A percentile compares a stretch with the other conserved stretches of the same genome.
Evolutionary conservation across 2,113 vertebrate species (phyloP).

Genomic region (Tachycineta bicolor): DNA sequence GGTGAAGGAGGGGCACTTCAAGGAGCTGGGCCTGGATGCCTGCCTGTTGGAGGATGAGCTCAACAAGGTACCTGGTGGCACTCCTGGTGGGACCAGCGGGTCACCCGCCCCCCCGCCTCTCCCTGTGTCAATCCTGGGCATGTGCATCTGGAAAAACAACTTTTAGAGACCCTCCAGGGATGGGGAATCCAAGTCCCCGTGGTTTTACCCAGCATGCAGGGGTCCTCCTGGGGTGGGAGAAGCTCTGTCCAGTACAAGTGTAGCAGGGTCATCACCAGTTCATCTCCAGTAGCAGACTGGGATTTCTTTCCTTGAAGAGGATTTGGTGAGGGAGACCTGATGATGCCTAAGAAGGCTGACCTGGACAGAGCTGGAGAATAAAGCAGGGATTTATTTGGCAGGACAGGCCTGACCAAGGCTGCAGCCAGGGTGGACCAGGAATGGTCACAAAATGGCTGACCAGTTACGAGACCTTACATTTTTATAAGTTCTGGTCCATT

Average conservation of each 20-base stretch:
- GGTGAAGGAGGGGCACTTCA: conserved; percentile 88
- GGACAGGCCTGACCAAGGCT: too few relatives aligned
- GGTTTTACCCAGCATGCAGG: not conserved
- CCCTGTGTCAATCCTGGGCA: not conserved
- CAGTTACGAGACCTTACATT: too few relatives aligned
- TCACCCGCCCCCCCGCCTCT: not conserved
- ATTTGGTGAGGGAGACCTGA: not conserved
- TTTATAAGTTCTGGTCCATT: too few relatives aligned
- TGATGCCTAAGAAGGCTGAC: too few relatives aligned
- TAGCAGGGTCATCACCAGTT: not conserved
- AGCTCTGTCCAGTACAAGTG: not conserved
- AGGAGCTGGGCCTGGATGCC: conserved; percentile 87
- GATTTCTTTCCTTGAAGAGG: not conserved
- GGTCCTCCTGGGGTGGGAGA: not conserved
- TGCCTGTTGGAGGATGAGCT: conserved; percentile 94
- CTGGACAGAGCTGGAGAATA: too few relatives aligned
- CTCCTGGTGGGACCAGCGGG: not conserved
- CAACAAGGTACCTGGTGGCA: conserved; percentile 83
- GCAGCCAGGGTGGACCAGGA: too few relatives aligned
- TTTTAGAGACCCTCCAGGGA: not conserved
- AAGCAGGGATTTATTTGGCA: too few relatives aligned
- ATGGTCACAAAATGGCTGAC: too few relatives aligned
- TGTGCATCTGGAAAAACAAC: accelerated
- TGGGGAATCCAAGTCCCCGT: not conserved
- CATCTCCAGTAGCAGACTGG: not conserved